phyloP scores from a whole-genome alignment of 2,888 invertebrate genomes.

The Drosophila lacicola region DNA sequence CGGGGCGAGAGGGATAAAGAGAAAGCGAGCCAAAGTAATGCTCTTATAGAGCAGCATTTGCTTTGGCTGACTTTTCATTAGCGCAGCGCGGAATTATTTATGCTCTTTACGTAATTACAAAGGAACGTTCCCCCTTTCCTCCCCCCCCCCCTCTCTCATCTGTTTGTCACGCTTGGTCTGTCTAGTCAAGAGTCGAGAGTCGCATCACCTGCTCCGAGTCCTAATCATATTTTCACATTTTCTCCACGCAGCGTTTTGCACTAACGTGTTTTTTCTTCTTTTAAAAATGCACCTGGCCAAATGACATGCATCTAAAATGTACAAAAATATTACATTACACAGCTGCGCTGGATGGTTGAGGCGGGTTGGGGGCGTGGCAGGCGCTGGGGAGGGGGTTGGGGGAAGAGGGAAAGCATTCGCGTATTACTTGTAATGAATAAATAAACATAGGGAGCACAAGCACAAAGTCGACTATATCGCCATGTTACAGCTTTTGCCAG shows the following conservation, averaged over 20 bases:
- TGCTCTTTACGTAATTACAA: slow-evolving; percentile 73
- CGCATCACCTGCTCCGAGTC: slow-evolving; percentile 16
- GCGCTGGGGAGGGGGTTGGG: background rate
- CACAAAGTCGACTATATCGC: slow-evolving; percentile 18
- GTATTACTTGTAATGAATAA: slow-evolving; percentile 75
- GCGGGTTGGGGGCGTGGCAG: background rate
- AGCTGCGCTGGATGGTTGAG: background rate
- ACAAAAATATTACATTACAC: slow-evolving; percentile 67
- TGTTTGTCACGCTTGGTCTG: background rate
- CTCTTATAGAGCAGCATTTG: slow-evolving; percentile 17
- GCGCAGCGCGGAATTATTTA: slow-evolving; percentile 60
- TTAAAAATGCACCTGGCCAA: slow-evolving; percentile 72
- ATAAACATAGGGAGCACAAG: slow-evolving; percentile 59
- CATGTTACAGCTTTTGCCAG: background rate
- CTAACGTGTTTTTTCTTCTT: slow-evolving; percentile 17
- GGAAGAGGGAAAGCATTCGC: slow-evolving; percentile 27
- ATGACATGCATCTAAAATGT: slow-evolving; percentile 74
- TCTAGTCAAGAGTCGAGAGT: background rate
- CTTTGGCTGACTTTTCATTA: slow-evolving; percentile 46
- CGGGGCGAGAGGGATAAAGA: background rate
- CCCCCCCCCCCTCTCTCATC: background rate
- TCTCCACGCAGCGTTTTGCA: background rate
- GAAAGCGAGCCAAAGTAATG: slow-evolving; percentile 4
- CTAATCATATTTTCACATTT: slow-evolving; percentile 41
- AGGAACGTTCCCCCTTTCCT: background rate